Evolutionary conservation across 2,113 vertebrate species (phyloP), one percentile per base, ranked within the genome.

Genomic region (Geococcyx californianus): DNA sequence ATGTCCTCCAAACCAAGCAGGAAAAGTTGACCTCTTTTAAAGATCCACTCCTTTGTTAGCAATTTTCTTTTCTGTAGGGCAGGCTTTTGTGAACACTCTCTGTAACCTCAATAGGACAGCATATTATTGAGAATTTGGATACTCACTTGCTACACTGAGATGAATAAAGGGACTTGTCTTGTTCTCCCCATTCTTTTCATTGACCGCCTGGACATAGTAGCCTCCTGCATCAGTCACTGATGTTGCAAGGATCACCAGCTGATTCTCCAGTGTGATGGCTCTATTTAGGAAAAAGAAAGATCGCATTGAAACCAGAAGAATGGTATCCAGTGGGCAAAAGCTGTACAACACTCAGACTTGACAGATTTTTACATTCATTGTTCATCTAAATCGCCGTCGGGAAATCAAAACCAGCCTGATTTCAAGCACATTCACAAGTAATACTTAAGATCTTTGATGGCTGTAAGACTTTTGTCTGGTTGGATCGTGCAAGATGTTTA

Each of bases 141-240:
- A 98, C 97, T 98, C 97, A 99, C 99, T 90, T 75, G 98, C 92
- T 51, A 99, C 13, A 21, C 96, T 98, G 96, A 99, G 97, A 75
- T 98, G 98, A 74, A 98, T 80, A 29, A 98, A 97, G 0, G 98
- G 98, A 70, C 99, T 99, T 5, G 98, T 99, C 97, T 97, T 98
- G 90, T 98, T 99, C 97, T 99, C 99, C 6, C 99, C 99, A 0
- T 98, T 99, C 94, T 97, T 97, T 90, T 99, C 99, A 4, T 99
- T 99, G 77, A 99, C 98, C 0, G 98, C 99, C 93, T 99, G 99
- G 12, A 96, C 98, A 0, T 99, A 98, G 97, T 99, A 99, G 16
- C 98, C 94, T 42, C 99, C 99, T 0, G 98, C 94, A 3, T 99
- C 99, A 0, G 60, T 25, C 3, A 87, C 80, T 1, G 97, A 95